Percentiles rank a stretch among this genome's conserved stretches.
Conservation (phyloP, 2,797 vertebrate genomes). For the Semotilus atromaculatus region DNA sequence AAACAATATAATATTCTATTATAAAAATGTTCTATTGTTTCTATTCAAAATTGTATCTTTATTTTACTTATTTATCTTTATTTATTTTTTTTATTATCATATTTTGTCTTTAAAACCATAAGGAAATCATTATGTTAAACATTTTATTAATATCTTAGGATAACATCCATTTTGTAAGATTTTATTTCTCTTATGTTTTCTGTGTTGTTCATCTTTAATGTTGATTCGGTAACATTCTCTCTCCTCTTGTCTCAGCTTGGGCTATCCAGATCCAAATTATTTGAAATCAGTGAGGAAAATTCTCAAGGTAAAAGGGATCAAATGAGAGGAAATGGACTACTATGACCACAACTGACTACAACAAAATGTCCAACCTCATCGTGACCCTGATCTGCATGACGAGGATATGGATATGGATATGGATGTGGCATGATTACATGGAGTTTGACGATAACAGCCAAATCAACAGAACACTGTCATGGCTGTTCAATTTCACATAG, state of each 20-base stretch:
- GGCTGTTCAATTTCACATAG: neutral
- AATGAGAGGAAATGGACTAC: conserved; percentile 53
- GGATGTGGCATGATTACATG: neutral
- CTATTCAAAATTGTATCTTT: neutral
- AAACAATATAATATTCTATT: neutral
- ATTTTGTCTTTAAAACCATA: neutral
- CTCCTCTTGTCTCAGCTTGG: conserved; percentile 57
- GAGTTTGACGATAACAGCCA: neutral
- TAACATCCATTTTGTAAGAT: neutral
- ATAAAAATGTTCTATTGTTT: neutral
- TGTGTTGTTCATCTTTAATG: neutral
- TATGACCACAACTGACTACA: neutral
- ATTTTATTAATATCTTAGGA: neutral
- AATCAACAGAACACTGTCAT: neutral
- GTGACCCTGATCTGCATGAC: neutral
- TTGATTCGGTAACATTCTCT: neutral
- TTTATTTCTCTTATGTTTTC: neutral
- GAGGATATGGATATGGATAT: neutral
- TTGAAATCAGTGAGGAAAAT: conserved; percentile 67
- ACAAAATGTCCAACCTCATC: neutral
- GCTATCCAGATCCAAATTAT: conserved; percentile 72
- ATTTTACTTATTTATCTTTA: too few relatives aligned
- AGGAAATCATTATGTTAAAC: neutral
- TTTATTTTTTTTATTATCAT: too few relatives aligned
- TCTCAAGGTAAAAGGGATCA: conserved; percentile 69